These are phyloP conservation scores for Premnoplex brunnescens DNA, from an alignment of 2,797 vertebrate species.

Conservation along the genomic window DNA sequence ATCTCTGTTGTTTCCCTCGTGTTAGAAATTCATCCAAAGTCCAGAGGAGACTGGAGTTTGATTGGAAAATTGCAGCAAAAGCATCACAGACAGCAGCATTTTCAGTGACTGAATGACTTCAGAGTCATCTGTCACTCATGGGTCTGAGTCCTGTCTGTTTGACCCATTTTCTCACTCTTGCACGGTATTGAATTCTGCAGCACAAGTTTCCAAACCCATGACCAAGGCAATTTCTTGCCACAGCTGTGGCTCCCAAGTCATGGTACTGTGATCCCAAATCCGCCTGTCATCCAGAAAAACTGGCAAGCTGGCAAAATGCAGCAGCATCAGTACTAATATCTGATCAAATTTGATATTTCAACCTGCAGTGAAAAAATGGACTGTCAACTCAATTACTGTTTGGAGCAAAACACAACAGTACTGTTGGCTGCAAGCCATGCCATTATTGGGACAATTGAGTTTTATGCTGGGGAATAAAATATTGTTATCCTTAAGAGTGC, in stretches of 20 bases:
- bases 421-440: conserved; percentile 60
- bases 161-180: not conserved
- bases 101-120: not conserved
- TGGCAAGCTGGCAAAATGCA: conserved; percentile 48
- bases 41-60: not conserved
- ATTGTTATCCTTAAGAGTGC: not conserved
- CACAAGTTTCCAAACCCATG: not conserved
- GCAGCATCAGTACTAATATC: conserved; percentile 47
- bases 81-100: not conserved
- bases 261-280: not conserved
- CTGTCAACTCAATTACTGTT: conserved; percentile 70
- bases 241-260: not conserved
- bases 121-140: not conserved
- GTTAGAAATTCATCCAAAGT: not conserved
- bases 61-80: not conserved
- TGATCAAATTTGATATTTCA: conserved; percentile 67
- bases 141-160: not conserved
- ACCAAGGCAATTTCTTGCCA: conserved; percentile 17
- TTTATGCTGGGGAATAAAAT: conserved; percentile 53
- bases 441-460: conserved; percentile 47
- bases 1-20: not conserved
- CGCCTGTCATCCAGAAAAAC: conserved; percentile 30
- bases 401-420: conserved; percentile 13
- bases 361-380: conserved; percentile 48
- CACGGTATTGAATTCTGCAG: not conserved